These are phyloP conservation scores for Drosophila truncata DNA, from an alignment of 1,140 invertebrate species.

Conservation along the genomic window DNA sequence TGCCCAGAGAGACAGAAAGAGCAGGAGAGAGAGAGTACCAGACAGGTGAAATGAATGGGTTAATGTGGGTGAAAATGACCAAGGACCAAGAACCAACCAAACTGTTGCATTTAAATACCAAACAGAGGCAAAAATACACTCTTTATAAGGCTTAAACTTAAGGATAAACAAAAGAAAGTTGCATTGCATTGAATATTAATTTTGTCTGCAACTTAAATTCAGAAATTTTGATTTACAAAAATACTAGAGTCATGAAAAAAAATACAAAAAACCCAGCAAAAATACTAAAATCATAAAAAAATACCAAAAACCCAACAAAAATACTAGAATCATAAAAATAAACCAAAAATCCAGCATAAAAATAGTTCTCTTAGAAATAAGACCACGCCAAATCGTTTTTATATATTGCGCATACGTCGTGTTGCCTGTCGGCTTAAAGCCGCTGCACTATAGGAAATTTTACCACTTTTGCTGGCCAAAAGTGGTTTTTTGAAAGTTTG, in stretches of 20 bases:
- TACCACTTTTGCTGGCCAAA: no score
- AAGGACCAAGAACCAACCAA: slow-evolving; percentile 6
- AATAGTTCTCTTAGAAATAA: background rate
- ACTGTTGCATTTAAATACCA: slow-evolving; percentile 14
- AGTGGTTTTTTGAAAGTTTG: no score
- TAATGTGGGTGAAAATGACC: background rate
- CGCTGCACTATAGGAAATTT: no score
- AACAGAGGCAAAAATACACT: background rate
- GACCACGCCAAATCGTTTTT: background rate
- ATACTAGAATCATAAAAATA: background rate
- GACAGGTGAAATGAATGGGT: slow-evolving; percentile 8
- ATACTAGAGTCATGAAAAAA: no score
- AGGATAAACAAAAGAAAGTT: no score
- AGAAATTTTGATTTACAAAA: no score
- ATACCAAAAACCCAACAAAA: no score
- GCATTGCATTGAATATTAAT: no score
- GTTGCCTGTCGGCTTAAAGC: slow-evolving; percentile 63
- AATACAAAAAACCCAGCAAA: no score
- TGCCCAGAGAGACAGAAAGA: background rate
- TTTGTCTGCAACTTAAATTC: no score
- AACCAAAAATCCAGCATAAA: background rate
- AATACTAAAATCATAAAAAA: no score
- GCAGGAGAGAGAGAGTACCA: background rate
- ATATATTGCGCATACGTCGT: slow-evolving; percentile 49
- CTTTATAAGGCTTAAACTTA: background rate